phyloP scores from a whole-genome alignment of 2,888 invertebrate species.

The Julus scandinavius region DNA sequence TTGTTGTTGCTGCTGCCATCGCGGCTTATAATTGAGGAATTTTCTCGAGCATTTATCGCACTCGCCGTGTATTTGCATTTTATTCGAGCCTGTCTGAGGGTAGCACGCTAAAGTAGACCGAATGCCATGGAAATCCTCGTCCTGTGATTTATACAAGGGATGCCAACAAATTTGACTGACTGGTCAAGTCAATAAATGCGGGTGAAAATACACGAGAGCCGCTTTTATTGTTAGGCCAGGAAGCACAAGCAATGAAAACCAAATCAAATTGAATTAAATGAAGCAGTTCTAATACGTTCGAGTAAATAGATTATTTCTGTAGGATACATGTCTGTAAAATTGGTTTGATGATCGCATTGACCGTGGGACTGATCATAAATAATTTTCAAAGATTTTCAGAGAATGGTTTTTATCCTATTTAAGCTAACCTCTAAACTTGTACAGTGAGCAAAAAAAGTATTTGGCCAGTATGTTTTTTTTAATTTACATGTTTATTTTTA shows the following conservation, averaged over 20 bases:
- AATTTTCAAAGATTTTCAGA: too few species aligned
- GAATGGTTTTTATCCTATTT: too few species aligned
- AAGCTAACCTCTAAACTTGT: too few species aligned
- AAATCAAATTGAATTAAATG: conserved; percentile 35
- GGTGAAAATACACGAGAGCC: neutral
- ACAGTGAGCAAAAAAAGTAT: too few species aligned
- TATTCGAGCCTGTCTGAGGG: neutral
- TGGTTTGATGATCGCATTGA: too few species aligned
- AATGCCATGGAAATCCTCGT: neutral
- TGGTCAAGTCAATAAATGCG: conserved; percentile 14
- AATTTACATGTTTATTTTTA: too few species aligned
- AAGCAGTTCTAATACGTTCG: too few species aligned
- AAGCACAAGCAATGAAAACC: neutral
- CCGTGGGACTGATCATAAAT: too few species aligned
- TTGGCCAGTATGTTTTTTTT: too few species aligned
- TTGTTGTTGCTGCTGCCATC: neutral
- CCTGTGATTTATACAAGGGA: neutral
- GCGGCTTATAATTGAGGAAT: neutral
- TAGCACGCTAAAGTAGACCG: neutral
- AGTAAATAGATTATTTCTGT: too few species aligned
- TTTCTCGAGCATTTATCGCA: neutral
- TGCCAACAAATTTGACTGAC: neutral
- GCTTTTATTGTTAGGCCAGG: neutral
- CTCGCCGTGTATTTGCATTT: neutral
- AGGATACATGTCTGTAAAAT: too few species aligned